Evolutionary conservation across 2,888 invertebrate species (phyloP).

Genomic region (Hydraecia micacea): DNA sequence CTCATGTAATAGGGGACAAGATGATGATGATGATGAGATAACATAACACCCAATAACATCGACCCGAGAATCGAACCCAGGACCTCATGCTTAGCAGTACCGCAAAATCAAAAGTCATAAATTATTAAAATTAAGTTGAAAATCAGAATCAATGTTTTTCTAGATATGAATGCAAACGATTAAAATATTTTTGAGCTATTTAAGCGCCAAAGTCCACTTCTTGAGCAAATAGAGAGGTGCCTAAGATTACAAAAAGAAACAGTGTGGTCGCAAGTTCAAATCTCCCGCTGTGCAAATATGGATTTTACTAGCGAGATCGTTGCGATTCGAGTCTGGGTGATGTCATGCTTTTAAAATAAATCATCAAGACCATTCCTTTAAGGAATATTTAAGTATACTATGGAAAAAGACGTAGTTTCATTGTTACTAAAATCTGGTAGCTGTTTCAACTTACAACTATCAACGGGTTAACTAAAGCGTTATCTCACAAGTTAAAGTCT

Average conservation of each 20-base stretch:
- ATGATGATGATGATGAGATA: too few relatives aligned
- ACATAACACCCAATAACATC: too few relatives aligned
- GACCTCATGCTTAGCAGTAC: too few relatives aligned
- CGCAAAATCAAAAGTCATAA: too few relatives aligned
- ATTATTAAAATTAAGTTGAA: background rate
- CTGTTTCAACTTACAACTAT: background rate
- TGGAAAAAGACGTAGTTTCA: background rate
- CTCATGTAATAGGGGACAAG: too few relatives aligned
- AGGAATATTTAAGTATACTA: background rate
- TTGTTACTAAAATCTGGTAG: background rate
- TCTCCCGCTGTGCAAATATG: background rate
- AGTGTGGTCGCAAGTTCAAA: background rate
- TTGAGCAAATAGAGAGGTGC: background rate
- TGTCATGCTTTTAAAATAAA: background rate
- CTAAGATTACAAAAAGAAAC: background rate
- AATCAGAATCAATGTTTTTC: background rate
- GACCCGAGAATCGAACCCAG: too few relatives aligned
- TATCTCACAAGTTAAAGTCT: constrained; percentile 54
- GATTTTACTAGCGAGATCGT: background rate
- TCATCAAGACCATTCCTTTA: background rate
- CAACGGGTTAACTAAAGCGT: constrained; percentile 9
- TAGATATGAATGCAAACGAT: background rate
- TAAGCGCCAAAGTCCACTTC: background rate
- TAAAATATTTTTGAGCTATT: background rate
- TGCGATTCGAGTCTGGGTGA: background rate